Base-by-base conservation (phyloP, 1,140 invertebrate species). In the Diachasma alloeum region DNA sequence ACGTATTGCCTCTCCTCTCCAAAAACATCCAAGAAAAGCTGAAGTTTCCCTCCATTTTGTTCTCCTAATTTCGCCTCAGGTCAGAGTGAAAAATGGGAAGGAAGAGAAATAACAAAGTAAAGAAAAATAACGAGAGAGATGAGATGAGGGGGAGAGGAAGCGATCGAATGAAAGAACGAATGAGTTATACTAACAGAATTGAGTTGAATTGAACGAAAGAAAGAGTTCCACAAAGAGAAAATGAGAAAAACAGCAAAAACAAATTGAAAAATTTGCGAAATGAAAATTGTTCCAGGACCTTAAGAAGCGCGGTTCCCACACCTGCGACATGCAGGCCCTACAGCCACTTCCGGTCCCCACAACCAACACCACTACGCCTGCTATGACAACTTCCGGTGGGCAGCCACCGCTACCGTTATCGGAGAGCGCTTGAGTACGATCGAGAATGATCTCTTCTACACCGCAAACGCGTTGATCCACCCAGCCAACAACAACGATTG, bases 301-400 rank as follows among this genome's bases (percentile, higher is more conserved):
- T 86, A 90, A 88, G 88, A 89, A 90, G 87, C 88, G 88, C 86
- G 86, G 87, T 87, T 90, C 88, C 82, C 88, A 90, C 85, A 86
- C 86, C 83, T 89, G 86, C 85, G 88, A 90, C 86, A 90, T 90
- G 88, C 88, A 90, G 87, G 87, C 86, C 83, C 85, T 90, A 82
- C 87, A 87, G 86, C 87, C 88, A 85, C 88, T 90, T 88, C 85
- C 88, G 86, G 86, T 87, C 78, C 86, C 87, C 75, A 85, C 80
- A 66, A 86, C 82, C 82, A 87, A 84, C 83, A 83, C 81, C 63
- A 81, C 79, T 73, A 85, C 84, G 86, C 82, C 87, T 85, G 87
- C 84, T 80, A 87, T 88, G 84, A 85, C 86, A 85, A 88, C 87
- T 87, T 87, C 88, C 82, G 87, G 85, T 86, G 87, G 85, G 36